These are phyloP conservation scores for Corticium candelabrum DNA, from an alignment of 37 sponge, comb jelly and placozoan genomes.

Conservation along the genomic window DNA sequence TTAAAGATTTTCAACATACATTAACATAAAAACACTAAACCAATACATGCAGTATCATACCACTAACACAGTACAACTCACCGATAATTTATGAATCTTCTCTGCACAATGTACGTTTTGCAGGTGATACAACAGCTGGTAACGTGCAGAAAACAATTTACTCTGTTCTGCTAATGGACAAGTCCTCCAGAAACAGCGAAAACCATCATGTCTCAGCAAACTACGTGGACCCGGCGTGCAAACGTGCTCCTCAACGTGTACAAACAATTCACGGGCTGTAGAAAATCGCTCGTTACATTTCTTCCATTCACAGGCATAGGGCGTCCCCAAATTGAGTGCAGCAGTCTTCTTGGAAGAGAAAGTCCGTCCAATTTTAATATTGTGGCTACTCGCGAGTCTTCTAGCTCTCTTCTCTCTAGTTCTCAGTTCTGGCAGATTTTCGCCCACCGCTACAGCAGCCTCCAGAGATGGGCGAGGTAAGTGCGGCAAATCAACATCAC, in stretches of 20 bases:
- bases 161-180: neutral
- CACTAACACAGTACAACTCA: no score
- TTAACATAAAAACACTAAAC: no score
- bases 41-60: no score
- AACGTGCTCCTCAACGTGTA: constrained; percentile 17
- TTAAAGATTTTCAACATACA: no score
- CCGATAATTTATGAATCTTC: neutral
- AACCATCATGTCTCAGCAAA: neutral
- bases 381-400: neutral
- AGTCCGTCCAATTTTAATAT: neutral
- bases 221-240: neutral
- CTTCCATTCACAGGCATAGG: constrained; percentile 24
- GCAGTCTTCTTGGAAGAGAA: neutral
- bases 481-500: neutral
- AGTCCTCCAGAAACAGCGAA: neutral
- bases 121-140: constrained; percentile 41
- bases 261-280: constrained; percentile 21
- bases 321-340: neutral
- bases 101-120: constrained; percentile 20
- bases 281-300: constrained; percentile 5
- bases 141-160: constrained; percentile 17
- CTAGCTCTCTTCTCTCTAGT: neutral
- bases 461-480: neutral
- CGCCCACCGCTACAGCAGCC: neutral
- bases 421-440: neutral